Percentiles rank a stretch among this genome's conserved stretches.
Evolutionary conservation across 2,888 invertebrate genomes (phyloP).

Genomic region (Lasioglossum zephyrum): DNA sequence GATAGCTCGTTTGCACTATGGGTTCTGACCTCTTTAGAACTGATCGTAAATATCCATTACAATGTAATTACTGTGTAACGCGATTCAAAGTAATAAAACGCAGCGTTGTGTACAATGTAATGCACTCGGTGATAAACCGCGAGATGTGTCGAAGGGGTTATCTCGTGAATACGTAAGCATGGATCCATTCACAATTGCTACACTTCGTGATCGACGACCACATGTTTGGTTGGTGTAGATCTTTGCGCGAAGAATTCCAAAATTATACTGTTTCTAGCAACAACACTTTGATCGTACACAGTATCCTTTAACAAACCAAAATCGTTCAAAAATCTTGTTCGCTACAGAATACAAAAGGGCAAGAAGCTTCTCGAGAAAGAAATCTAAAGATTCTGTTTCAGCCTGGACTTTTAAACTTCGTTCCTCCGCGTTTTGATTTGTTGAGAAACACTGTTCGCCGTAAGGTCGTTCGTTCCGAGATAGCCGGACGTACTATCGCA

Average conservation of each 20-base stretch:
- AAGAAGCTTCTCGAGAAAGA: neutral
- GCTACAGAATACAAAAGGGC: neutral
- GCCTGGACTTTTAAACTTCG: neutral
- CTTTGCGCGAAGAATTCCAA: neutral
- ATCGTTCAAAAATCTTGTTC: neutral
- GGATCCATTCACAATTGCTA: neutral
- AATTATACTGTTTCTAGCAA: no score
- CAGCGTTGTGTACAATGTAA: constrained; percentile 26
- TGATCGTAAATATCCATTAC: neutral
- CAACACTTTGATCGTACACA: no score
- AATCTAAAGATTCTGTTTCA: neutral
- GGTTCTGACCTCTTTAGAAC: neutral
- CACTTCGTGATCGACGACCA: no score
- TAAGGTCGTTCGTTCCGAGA: neutral
- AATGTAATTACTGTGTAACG: neutral
- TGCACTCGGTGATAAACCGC: constrained; percentile 45
- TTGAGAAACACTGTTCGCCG: neutral
- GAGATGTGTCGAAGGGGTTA: constrained; percentile 57
- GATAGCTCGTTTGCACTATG: neutral
- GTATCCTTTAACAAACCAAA: no score
- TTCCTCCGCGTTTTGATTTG: neutral
- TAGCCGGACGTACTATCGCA: neutral
- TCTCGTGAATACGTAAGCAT: constrained; percentile 35
- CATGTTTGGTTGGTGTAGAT: neutral
- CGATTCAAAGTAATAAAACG: neutral